Evolutionary conservation across 2,797 vertebrate genomes (phyloP).

Genomic region (Argyrosomus regius): DNA sequence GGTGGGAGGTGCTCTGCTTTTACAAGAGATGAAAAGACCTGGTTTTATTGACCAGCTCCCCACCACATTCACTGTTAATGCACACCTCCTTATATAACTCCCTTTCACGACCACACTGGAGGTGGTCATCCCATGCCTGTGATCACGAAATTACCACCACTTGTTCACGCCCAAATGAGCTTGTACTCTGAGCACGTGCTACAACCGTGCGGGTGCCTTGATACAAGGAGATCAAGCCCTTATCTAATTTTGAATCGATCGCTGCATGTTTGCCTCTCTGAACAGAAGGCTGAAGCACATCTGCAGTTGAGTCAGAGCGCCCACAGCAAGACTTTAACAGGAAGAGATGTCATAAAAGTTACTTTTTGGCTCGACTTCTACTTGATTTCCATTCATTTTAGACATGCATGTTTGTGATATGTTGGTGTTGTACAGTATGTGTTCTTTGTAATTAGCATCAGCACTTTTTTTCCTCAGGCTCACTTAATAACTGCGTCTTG

Average conservation of each 20-base stretch:
- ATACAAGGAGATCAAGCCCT: constrained; percentile 21
- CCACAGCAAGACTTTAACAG: background rate
- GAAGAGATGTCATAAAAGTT: background rate
- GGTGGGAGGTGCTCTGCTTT: constrained; percentile 47
- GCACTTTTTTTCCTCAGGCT: background rate
- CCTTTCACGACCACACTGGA: constrained; percentile 8
- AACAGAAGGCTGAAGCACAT: constrained; percentile 19
- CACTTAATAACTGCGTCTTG: background rate
- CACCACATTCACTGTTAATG: constrained; percentile 22
- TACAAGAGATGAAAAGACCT: constrained; percentile 41
- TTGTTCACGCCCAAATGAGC: constrained; percentile 40
- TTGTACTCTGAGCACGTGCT: background rate
- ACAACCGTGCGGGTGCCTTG: background rate
- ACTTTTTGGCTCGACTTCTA: background rate
- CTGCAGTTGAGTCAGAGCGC: background rate
- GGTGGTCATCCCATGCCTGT: constrained; percentile 25
- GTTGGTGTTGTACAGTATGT: background rate
- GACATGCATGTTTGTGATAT: background rate
- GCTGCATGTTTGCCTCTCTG: constrained; percentile 17
- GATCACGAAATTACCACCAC: constrained; percentile 28
- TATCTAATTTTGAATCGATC: constrained; percentile 46
- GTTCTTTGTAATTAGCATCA: background rate
- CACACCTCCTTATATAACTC: constrained; percentile 11
- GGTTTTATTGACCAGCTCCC: constrained; percentile 47
- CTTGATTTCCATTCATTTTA: background rate